These are phyloP conservation scores for Ophion ellenae DNA, from an alignment of 2,888 invertebrate genomes.

Conservation along the genomic window DNA sequence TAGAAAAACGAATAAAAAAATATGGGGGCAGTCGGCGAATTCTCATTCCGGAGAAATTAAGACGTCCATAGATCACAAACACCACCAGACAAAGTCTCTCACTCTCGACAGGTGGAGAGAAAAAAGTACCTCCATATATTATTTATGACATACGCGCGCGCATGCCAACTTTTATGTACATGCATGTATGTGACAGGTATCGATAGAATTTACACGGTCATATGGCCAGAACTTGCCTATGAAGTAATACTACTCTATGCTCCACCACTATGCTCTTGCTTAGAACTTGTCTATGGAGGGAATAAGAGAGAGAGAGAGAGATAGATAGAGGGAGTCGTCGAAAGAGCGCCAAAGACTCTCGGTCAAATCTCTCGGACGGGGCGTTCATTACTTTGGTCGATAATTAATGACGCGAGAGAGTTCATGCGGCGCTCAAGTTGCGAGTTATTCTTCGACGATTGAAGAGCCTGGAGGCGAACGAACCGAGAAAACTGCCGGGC, in stretches of 20 bases:
- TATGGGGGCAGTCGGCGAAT: conserved; percentile 8
- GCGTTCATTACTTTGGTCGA: conserved; percentile 74
- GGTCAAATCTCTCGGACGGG: conserved; percentile 49
- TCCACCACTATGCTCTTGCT: not conserved
- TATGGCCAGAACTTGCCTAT: not conserved
- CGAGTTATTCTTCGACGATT: conserved; percentile 17
- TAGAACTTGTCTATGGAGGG: not conserved
- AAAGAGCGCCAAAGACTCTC: conserved; percentile 33
- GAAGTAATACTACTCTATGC: not conserved
- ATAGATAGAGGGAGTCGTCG: conserved; percentile 11
- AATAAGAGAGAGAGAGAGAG: not conserved
- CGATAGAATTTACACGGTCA: conserved; percentile 40
- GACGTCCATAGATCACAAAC: conserved; percentile 35
- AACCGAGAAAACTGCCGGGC: conserved; percentile 34
- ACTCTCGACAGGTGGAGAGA: conserved; percentile 33
- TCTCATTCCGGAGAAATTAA: conserved; percentile 42
- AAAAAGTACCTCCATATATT: conserved; percentile 25
- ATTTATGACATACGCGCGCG: not conserved
- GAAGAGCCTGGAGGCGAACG: conserved; percentile 13
- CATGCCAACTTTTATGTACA: conserved; percentile 4
- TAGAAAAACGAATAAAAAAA: conserved; percentile 35
- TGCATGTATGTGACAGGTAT: conserved; percentile 21
- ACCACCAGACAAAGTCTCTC: conserved; percentile 1
- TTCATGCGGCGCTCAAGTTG: conserved; percentile 32
- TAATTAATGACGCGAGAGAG: conserved; percentile 74